phyloP scores from a whole-genome alignment of 2,797 vertebrate species.

The Garrulus glandarius region DNA sequence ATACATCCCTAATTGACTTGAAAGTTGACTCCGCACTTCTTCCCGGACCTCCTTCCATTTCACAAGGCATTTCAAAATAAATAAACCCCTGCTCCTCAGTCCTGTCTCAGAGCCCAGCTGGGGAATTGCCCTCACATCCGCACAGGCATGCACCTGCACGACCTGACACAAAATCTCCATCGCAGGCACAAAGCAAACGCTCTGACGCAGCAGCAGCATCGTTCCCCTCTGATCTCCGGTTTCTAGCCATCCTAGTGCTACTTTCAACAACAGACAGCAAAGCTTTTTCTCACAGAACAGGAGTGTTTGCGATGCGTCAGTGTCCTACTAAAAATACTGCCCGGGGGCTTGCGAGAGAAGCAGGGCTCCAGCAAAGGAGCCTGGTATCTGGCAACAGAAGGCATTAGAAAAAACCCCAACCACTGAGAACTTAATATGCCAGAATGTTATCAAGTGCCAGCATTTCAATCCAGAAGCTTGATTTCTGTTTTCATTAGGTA shows the following conservation, averaged over 20 bases:
- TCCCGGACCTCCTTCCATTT: background rate
- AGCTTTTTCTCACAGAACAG: background rate
- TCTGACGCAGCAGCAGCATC: background rate
- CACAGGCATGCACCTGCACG: background rate
- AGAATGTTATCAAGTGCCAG: background rate
- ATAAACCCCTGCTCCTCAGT: background rate
- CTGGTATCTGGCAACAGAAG: background rate
- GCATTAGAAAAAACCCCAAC: background rate
- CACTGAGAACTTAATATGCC: constrained; percentile 9
- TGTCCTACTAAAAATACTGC: constrained; percentile 44
- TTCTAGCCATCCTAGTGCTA: background rate
- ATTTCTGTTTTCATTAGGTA: constrained; percentile 23
- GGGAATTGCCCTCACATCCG: background rate
- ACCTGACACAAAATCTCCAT: background rate
- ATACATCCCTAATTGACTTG: constrained; percentile 6
- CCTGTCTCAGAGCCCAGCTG: background rate
- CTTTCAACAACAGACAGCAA: constrained; percentile 9
- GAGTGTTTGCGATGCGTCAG: background rate
- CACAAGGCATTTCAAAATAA: background rate
- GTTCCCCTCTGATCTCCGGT: background rate
- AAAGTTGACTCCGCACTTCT: background rate
- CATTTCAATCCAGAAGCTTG: background rate
- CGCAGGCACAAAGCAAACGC: background rate
- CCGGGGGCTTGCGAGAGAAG: background rate
- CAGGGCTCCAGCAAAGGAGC: background rate